Conservation (phyloP, 2,888 invertebrate genomes). For the Yponomeuta sedellus region DNA sequence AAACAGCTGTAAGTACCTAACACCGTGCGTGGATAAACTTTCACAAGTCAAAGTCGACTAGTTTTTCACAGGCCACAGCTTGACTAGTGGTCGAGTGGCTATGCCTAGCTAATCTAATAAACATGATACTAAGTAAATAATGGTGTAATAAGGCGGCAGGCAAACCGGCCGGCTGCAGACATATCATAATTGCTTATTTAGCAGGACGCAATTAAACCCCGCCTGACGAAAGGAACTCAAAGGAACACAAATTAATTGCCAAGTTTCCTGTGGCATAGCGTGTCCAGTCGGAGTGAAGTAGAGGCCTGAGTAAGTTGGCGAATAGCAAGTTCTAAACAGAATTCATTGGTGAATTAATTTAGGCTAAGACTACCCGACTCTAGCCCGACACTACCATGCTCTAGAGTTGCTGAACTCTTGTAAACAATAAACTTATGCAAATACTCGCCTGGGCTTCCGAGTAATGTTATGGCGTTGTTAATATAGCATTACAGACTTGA, state of each 20-base stretch:
- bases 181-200: conserved; percentile 15
- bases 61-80: background rate
- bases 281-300: background rate
- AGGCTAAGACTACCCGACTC: too few species aligned
- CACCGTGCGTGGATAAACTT: background rate
- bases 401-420: too few species aligned
- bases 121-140: background rate
- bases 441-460: too few species aligned
- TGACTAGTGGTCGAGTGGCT: background rate
- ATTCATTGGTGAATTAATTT: too few species aligned
- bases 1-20: too few species aligned
- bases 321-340: too few species aligned
- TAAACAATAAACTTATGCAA: too few species aligned
- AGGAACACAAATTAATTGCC: conserved; percentile 12
- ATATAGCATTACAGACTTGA: too few species aligned
- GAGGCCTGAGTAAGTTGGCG: background rate
- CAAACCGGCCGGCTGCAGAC: background rate
- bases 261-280: conserved; percentile 9
- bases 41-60: too few species aligned
- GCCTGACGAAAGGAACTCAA: conserved; percentile 13
- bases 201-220: conserved; percentile 13
- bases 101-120: background rate
- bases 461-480: too few species aligned
- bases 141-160: background rate
- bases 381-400: too few species aligned